phyloP scores from a whole-genome alignment of 2,797 vertebrate species.

The Onychomys torridus region DNA sequence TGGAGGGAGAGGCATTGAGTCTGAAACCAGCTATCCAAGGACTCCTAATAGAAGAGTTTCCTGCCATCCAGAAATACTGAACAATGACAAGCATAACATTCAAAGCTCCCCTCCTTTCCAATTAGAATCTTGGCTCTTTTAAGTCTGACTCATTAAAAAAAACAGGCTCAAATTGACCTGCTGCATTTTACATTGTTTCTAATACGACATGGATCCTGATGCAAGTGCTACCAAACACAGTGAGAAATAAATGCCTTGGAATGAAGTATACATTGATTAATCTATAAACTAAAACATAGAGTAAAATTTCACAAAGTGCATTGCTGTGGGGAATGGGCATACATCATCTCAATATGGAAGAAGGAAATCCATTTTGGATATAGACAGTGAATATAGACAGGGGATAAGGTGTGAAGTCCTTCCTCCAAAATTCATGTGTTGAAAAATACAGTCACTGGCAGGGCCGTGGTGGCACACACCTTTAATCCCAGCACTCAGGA shows the following conservation, averaged over 20 bases:
- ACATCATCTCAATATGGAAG: not conserved
- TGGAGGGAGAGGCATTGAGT: conserved; percentile 43
- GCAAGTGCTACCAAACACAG: not conserved
- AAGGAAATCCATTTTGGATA: not conserved
- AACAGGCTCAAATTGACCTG: not conserved
- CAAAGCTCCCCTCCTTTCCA: conserved; percentile 47
- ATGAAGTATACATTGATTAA: not conserved
- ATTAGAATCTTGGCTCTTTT: conserved; percentile 45
- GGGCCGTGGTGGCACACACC: too few relatives aligned
- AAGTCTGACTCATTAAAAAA: not conserved
- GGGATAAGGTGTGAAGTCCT: not conserved
- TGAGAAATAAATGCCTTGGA: conserved; percentile 16
- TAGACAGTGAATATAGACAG: not conserved
- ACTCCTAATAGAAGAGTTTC: conserved; percentile 61
- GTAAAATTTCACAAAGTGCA: not conserved
- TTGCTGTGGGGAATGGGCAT: not conserved
- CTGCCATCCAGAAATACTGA: conserved; percentile 55
- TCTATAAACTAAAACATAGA: conserved; percentile 51
- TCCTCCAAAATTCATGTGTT: not conserved
- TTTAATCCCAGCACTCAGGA: too few relatives aligned
- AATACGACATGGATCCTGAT: conserved; percentile 1
- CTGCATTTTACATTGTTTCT: conserved; percentile 52
- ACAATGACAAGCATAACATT: not conserved
- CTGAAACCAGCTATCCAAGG: conserved; percentile 59
- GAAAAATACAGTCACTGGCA: not conserved